phyloP scores from a whole-genome alignment of 2,888 invertebrate genomes.

The Patella ulyssiponensis region DNA sequence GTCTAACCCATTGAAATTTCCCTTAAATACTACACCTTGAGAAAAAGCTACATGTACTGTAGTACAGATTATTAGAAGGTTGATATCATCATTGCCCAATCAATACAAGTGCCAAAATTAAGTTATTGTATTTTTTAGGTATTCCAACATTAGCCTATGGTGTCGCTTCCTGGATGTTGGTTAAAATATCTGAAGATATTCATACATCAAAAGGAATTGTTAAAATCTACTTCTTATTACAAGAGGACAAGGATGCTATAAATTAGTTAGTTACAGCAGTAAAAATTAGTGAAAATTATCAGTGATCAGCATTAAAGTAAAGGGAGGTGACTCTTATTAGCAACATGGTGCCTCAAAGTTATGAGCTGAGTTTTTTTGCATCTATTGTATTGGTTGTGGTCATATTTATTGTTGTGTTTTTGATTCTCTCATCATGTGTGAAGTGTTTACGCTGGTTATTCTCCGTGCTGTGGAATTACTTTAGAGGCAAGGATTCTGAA shows the following conservation, averaged over 20 bases:
- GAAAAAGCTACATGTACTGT: too few species aligned
- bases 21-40: too few species aligned
- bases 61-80: too few species aligned
- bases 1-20: too few species aligned
- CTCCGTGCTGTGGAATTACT: neutral
- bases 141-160: conserved; percentile 94
- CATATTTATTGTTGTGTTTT: conserved; percentile 33
- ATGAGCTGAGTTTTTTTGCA: conserved; percentile 38
- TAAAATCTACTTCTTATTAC: conserved; percentile 88
- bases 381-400: conserved; percentile 34
- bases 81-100: too few species aligned
- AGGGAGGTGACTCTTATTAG: neutral
- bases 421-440: conserved; percentile 16
- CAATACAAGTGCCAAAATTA: too few species aligned
- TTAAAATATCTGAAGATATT: conserved; percentile 85
- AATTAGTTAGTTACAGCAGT: conserved; percentile 23
- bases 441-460: neutral
- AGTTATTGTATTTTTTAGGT: conserved; percentile 76
- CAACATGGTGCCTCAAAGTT: conserved; percentile 40
- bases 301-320: conserved; percentile 1
- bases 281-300: neutral
- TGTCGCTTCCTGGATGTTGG: conserved; percentile 85
- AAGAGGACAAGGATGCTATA: conserved; percentile 79
- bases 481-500: neutral
- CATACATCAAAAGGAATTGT: conserved; percentile 81